Evolutionary conservation across 2,113 vertebrate genomes (phyloP).

Genomic region (Drymodes brunneopygia): DNA sequence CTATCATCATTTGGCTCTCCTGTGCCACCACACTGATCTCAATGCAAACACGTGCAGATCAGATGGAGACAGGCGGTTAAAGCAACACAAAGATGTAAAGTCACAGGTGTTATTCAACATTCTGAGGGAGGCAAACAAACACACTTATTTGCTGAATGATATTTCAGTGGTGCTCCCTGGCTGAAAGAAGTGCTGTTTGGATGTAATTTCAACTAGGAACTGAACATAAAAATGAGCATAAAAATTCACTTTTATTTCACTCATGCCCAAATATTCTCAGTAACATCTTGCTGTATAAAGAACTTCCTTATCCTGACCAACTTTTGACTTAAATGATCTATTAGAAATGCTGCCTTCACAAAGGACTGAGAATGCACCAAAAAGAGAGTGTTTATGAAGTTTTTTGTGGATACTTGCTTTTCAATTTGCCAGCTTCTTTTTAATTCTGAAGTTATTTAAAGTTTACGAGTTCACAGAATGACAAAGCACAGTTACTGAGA

Average conservation of each 20-base stretch:
- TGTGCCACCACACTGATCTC: neutral
- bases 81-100: neutral
- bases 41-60: neutral
- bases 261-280: neutral
- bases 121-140: neutral
- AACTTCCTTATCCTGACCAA: neutral
- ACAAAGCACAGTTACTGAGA: neutral
- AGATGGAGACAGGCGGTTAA: neutral
- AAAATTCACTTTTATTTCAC: neutral
- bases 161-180: neutral
- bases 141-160: neutral
- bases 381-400: neutral
- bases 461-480: neutral
- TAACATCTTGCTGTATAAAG: neutral
- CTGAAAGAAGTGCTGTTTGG: neutral
- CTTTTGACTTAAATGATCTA: neutral
- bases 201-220: neutral
- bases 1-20: neutral
- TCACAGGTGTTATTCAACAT: neutral
- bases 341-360: neutral
- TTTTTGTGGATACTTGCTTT: neutral
- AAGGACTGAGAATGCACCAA: neutral
- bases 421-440: neutral
- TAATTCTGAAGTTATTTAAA: neutral
- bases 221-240: neutral